Evolutionary conservation across 2,797 vertebrate species (phyloP), one percentile per base, ranked within the genome.

Genomic region (Craterocephalus amniculus): DNA sequence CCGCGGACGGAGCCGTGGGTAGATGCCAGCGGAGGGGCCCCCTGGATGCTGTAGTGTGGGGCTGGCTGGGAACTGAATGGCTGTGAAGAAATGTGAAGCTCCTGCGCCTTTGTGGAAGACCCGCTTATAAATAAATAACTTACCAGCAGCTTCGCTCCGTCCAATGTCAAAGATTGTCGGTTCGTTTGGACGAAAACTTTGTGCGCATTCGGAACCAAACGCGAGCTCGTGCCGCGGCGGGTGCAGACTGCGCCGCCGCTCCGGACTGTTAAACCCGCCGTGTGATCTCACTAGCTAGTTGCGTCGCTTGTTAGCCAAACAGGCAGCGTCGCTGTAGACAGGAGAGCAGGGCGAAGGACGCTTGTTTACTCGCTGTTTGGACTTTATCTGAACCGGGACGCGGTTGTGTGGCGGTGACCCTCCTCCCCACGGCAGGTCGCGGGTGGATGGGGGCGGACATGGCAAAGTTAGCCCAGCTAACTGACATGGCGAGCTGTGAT

Each of bases 401-500:
- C 60, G 59, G 63, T 56, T 2, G 6, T 52, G 38, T 58, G 7
- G 22, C 58, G 8, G 2, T 4, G 20, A 7, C 38, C 27, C 36
- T 8, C 8, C 10, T 14, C 4, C 56, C 29, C 4, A 40, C 27
- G 29, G 66, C 69, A 12, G 64, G 52, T 29, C 40, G 61, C 36
- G 67, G 48, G 5, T 52, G 18, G 13, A 7, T 20, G 26, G 38
- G 22, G 54, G 60, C 18, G 48, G 32, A 43, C 63, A 55, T 4
- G 76, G 66, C 68, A 27, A 88, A 88, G 84, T 82, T 84, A 88
- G 88, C 86, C 40, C 48, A 81, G 88, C 76, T 90, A 87, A 82
- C 86, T 92, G 93, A 92, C 91, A 92, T 89, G 90, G 93, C 90
- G 88, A 95, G 95, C 94, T 93, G 95, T 95, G 95, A 96, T 96